phyloP scores from a whole-genome alignment of 2,888 invertebrate species.

The Erannis defoliaria region DNA sequence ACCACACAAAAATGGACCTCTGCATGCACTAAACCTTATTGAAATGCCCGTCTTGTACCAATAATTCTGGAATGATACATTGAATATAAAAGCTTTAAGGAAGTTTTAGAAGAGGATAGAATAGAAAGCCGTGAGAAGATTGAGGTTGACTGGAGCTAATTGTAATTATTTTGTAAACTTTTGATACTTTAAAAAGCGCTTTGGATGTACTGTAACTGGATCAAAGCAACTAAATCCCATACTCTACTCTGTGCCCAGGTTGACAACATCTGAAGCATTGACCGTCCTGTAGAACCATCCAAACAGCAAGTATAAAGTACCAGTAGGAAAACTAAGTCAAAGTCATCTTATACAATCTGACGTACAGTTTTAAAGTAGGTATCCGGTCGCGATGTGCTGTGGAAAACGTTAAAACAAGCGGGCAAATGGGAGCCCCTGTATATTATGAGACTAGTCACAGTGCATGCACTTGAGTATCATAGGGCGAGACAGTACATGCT shows the following conservation, averaged over 20 bases:
- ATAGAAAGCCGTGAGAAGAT: constrained; percentile 67
- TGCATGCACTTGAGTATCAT: constrained; percentile 31
- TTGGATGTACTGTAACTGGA: constrained; percentile 12
- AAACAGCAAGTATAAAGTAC: constrained; percentile 23
- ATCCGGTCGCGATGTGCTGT: constrained; percentile 75
- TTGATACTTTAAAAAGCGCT: constrained; percentile 43
- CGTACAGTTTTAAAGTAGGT: constrained; percentile 43
- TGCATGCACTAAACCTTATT: constrained; percentile 61
- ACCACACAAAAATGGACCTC: constrained; percentile 28
- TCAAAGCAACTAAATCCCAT: constrained; percentile 9
- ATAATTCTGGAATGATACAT: constrained; percentile 37
- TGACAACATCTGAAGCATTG: constrained; percentile 15
- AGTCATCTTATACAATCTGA: constrained; percentile 16
- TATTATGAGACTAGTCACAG: constrained; percentile 28
- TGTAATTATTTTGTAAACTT: constrained; percentile 53
- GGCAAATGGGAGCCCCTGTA: constrained; percentile 12
- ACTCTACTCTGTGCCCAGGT: constrained; percentile 5
- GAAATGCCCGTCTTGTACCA: constrained; percentile 54
- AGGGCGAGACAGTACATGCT: constrained; percentile 7
- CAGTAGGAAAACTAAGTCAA: constrained; percentile 24
- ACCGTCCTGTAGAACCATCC: constrained; percentile 29
- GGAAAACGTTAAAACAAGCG: constrained; percentile 64
- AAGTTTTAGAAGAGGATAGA: constrained; percentile 62
- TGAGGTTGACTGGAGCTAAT: constrained; percentile 75
- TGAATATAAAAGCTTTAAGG: constrained; percentile 57